A percentile compares a stretch with the other conserved stretches of the same genome.
Evolutionary conservation across 2,113 vertebrate species (phyloP).

Genomic region (Malaclemys terrapin): DNA sequence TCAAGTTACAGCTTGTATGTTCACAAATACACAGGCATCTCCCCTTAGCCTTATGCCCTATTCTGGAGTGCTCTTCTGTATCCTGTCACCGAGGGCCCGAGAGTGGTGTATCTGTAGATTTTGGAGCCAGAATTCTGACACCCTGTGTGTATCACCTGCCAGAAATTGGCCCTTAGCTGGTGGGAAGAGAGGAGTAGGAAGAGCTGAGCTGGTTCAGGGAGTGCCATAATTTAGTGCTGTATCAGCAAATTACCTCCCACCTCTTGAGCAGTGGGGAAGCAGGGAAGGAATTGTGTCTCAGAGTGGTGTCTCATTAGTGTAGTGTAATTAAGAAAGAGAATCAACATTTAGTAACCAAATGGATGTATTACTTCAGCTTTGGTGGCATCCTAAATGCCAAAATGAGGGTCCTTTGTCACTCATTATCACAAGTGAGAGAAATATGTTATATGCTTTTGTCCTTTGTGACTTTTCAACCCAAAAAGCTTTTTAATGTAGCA

Average conservation of each 20-base stretch:
- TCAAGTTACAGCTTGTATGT: neutral
- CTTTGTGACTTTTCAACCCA: neutral
- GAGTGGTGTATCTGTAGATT: neutral
- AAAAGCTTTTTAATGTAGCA: neutral
- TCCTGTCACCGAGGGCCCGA: neutral
- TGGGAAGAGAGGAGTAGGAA: neutral
- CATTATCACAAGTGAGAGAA: neutral
- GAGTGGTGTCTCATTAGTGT: neutral
- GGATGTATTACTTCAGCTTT: neutral
- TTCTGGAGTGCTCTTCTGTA: neutral
- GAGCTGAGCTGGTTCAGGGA: neutral
- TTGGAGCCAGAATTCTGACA: neutral
- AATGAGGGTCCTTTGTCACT: neutral
- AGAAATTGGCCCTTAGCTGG: neutral
- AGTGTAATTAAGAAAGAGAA: neutral
- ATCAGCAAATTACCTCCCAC: neutral
- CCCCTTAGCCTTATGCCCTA: neutral
- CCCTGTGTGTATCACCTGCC: neutral
- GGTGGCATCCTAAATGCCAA: accelerated
- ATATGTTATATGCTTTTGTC: neutral
- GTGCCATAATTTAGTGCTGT: accelerated
- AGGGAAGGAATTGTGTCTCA: neutral
- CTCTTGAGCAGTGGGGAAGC: neutral
- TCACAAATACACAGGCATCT: neutral
- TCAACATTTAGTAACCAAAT: neutral